Evolutionary conservation across 1,140 invertebrate genomes (phyloP), one percentile per base, ranked within the genome.

Genomic region (Coptotermes formosanus): DNA sequence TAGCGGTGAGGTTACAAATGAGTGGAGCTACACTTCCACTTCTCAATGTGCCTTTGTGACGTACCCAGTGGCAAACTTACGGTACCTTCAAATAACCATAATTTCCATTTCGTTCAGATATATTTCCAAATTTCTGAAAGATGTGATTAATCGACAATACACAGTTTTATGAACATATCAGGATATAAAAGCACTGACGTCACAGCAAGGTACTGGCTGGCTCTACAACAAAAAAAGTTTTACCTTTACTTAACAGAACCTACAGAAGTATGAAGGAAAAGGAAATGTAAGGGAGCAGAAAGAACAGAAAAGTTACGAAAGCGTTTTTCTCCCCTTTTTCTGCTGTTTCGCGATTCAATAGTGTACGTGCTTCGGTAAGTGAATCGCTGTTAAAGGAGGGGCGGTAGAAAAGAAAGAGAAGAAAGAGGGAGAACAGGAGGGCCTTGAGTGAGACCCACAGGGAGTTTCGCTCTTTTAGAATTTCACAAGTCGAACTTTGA

Each of bases 341-440:
- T 25, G 25, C 64, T 75, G 64, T 75, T 75, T 30, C 64, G 64
- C n/a, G 25, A 75, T 75, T 75, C 64, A 75, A 75, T 75, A 75
- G 64, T 16, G 64, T 75, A 75, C 64, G 64, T 75, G 64, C 64
- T 30, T 75, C 64, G n/a, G 64, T 75, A 75, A 75, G 64, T 75
- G 64, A 75, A 75, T 75, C 30, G 64, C 64, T 75, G 25, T 59
- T n/a, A 75, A 75, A 75, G 16, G n/a, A 75, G 16, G 64, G 64
- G 25, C 19, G 21, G 59, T 19, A 64, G 59, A 23, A 64, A 14
- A 30, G n/a, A 14, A 6, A 75, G 64, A 14, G 64, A 25, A 30
- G n/a, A 75, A 30, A 75, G 64, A 75, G 30, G 25, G 9, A 75
- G n/a, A 75, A 75, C 14, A n/a, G 64, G 4, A n/a, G 4, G n/a